These are phyloP conservation scores for Hemistola chrysoprasaria DNA, from an alignment of 2,888 invertebrate species.

Conservation along the genomic window DNA sequence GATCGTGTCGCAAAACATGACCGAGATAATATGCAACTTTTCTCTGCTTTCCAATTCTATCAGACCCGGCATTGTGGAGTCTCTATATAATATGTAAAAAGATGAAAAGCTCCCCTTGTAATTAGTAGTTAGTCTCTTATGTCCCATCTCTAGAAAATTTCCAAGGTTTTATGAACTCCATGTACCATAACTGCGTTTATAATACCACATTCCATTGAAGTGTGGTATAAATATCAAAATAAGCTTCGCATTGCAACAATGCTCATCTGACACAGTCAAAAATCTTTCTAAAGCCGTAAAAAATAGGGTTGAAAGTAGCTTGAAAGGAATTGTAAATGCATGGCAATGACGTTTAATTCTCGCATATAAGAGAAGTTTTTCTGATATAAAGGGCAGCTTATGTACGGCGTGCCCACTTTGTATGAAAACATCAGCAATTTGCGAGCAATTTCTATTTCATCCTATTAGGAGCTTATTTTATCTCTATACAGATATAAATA, in stretches of 20 bases:
- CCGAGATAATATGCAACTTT: no score
- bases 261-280: constrained; percentile 6
- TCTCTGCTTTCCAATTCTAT: no score
- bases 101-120: no score
- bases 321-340: constrained; percentile 33
- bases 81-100: no score
- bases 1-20: no score
- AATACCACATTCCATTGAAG: constrained; percentile 12
- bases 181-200: constrained; percentile 8
- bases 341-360: constrained; percentile 46
- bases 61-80: no score
- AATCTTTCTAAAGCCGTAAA: constrained; percentile 3
- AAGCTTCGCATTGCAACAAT: constrained; percentile 22
- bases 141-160: background rate
- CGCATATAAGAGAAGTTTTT: constrained; percentile 48
- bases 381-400: constrained; percentile 42
- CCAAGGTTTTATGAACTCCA: constrained; percentile 7
- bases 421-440: no score
- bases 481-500: no score
- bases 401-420: constrained; percentile 43
- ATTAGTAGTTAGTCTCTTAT: no score
- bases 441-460: no score
- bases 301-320: constrained; percentile 12
- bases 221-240: constrained; percentile 15
- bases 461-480: no score